A percentile compares a stretch with the other conserved stretches of the same genome.
phyloP scores from a whole-genome alignment of 2,113 vertebrate species.

The Glaucidium brasilianum region DNA sequence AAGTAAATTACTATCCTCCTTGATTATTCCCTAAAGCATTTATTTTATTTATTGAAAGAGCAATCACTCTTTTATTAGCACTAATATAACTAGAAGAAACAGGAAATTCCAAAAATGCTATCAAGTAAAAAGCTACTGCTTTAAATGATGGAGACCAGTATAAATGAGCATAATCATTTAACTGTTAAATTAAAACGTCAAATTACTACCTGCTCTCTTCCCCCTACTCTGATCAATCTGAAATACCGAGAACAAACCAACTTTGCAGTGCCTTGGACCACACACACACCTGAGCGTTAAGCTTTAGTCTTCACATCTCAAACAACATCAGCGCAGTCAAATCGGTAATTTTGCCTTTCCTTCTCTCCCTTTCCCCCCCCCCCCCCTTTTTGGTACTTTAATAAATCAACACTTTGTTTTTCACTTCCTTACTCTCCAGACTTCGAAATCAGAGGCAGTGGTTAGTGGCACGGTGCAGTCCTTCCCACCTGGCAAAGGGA shows the following conservation, averaged over 20 bases:
- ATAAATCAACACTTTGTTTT: not conserved
- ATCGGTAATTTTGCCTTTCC: not conserved
- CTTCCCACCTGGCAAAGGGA: not conserved
- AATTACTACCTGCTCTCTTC: not conserved
- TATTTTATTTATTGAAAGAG: not conserved
- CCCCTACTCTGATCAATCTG: not conserved
- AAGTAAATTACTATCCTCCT: not conserved
- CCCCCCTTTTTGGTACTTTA: not conserved
- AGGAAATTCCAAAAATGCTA: not conserved
- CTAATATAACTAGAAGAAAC: not conserved
- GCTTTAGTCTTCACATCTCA: not conserved
- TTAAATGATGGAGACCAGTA: not conserved
- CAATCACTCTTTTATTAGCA: not conserved
- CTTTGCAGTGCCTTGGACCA: not conserved
- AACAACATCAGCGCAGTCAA: not conserved
- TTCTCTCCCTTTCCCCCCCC: no score
- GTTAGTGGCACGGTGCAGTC: not conserved
- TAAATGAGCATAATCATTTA: not conserved
- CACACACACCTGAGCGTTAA: fast-evolving
- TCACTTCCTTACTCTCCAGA: not conserved
- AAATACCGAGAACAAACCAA: not conserved
- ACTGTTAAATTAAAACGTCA: not conserved
- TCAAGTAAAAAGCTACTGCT: not conserved
- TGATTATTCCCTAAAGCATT: not conserved
- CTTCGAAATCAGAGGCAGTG: not conserved